Percentiles rank a stretch among this genome's conserved stretches.
These are phyloP conservation scores for Slavum lentiscoides DNA, from an alignment of 2,888 invertebrate genomes.

Conservation along the genomic window DNA sequence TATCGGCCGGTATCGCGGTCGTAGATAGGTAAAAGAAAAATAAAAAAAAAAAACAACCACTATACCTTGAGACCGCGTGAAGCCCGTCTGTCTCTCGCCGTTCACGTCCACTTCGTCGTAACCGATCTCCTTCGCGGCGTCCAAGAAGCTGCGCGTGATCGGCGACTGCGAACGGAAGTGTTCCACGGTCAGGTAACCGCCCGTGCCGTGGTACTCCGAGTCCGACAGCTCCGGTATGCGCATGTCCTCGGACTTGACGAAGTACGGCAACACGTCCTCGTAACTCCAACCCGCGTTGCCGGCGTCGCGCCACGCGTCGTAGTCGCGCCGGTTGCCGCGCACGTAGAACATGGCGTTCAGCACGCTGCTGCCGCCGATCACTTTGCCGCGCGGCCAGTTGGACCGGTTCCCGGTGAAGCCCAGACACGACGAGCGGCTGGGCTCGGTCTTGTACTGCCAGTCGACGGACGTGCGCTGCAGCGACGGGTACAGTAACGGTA, in stretches of 20 bases:
- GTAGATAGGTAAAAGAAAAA: too few species aligned
- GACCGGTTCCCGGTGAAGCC: conserved; percentile 60
- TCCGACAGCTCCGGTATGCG: conserved; percentile 67
- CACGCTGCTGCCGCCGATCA: conserved; percentile 76
- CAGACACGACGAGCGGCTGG: conserved; percentile 66
- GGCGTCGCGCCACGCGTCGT: conserved; percentile 78
- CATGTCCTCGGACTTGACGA: conserved; percentile 79
- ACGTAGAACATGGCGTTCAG: conserved; percentile 89
- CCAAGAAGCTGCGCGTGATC: conserved; percentile 70
- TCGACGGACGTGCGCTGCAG: conserved; percentile 76
- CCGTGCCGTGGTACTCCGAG: conserved; percentile 70
- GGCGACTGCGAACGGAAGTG: conserved; percentile 72
- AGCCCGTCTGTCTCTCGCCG: conserved; percentile 78
- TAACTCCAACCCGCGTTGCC: conserved; percentile 78
- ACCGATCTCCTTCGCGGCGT: conserved; percentile 72
- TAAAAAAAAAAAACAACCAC: too few species aligned
- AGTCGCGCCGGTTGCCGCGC: conserved; percentile 80
- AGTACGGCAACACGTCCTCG: conserved; percentile 73
- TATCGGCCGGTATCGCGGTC: too few species aligned
- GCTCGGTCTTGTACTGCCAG: conserved; percentile 81
- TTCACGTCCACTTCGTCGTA: conserved; percentile 75
- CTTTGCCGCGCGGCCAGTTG: conserved; percentile 63
- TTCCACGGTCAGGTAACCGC: conserved; percentile 76
- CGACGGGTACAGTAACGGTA: conserved; percentile 72
- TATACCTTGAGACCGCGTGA: conserved; percentile 65